Evolutionary conservation across 2,113 vertebrate species (phyloP), one percentile per base, ranked within the genome.

Genomic region (Sorex araneus): DNA sequence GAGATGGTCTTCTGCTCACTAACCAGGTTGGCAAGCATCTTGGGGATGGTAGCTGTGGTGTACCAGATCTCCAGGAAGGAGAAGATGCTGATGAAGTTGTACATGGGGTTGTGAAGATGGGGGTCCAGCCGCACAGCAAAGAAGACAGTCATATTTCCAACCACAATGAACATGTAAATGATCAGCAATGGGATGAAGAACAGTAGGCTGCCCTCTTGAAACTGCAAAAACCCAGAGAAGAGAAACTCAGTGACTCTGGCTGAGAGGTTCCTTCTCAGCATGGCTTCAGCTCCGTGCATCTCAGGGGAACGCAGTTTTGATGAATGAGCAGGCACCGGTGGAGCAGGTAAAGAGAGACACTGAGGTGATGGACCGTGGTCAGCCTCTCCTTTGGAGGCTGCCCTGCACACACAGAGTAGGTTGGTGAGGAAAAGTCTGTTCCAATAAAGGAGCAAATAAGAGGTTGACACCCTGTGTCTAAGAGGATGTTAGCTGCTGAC

Each of bases 41-140:
- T 96, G n/a, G 96, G 97, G n/a, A 97, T 94, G 1, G 93, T 96
- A 6, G 93, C 88, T 1, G 94, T 96, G 12, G 92, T 95, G 2
- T 96, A 97, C 91, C 96, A 95, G 66, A 97, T 92, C 70, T 97
- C 97, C 70, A 96, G 34, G 70, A 97, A 94, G 12, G 95, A 96
- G 89, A 97, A 93, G 19, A 93, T 81, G 28, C 93, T 95, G 54
- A 96, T 95, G 57, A 97, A 97, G 40, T 96, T 92, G 32, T 97
- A 97, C 96, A 96, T 97, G 64, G 96, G 96, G 5, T 90, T 95
- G n/a, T 97, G 96, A 27, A 97, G 94, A 23, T 0, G 75, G 23
- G 64, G n/a, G n/a, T 97, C 95, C 28, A 94, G 28, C 50, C 84
- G 92, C 50, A 97, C 84, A 50, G 95, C 93, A 81, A 95, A 92